Percentiles rank a stretch among this genome's conserved stretches.
Conservation (phyloP, 2,797 vertebrate species). For the Caiman crocodilus region DNA sequence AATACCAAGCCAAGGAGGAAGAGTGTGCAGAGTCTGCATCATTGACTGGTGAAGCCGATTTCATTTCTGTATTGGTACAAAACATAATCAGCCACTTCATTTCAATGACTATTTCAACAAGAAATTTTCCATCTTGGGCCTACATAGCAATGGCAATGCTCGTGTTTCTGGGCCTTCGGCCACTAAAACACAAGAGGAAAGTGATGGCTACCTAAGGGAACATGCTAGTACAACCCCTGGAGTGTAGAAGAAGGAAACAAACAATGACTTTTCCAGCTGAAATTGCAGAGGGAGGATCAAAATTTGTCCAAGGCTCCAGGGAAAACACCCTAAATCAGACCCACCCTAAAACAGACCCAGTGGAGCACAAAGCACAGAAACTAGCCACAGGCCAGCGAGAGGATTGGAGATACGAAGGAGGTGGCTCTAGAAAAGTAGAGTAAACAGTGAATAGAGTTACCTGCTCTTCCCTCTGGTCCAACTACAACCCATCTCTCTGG, state of each 20-base stretch:
- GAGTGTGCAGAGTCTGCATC: background rate
- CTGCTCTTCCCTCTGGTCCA: background rate
- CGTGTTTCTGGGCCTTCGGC: background rate
- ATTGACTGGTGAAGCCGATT: background rate
- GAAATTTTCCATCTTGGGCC: background rate
- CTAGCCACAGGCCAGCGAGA: background rate
- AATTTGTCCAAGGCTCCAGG: background rate
- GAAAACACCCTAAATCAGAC: conserved; percentile 2
- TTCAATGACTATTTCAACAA: background rate
- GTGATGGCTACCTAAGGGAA: too few species aligned
- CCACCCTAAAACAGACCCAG: too few species aligned
- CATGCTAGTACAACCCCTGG: background rate
- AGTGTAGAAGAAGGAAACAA: background rate
- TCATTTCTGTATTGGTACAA: conserved; percentile 15
- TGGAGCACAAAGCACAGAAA: too few species aligned
- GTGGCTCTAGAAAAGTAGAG: background rate
- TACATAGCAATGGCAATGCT: background rate
- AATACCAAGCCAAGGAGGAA: background rate
- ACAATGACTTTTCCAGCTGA: background rate
- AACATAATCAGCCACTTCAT: conserved; percentile 29
- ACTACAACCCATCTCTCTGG: conserved; percentile 23
- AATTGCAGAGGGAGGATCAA: background rate
- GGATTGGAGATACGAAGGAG: background rate
- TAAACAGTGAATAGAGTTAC: background rate
- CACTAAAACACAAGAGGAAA: background rate